Evolutionary conservation across 2,888 invertebrate genomes (phyloP).

Genomic region (Empis livida): DNA sequence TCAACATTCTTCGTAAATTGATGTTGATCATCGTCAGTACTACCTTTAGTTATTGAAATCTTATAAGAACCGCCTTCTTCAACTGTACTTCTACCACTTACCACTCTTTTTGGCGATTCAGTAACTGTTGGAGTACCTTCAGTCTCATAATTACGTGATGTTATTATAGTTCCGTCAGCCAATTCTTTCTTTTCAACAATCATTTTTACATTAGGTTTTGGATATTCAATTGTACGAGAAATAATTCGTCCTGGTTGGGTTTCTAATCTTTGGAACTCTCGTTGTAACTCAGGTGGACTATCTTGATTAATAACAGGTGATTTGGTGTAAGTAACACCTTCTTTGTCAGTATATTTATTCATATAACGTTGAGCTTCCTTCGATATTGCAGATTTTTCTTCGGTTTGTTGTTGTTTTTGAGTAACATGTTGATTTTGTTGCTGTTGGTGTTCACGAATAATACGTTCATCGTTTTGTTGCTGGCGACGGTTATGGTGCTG

Average conservation of each 20-base stretch:
- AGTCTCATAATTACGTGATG: constrained; percentile 55
- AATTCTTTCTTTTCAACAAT: constrained; percentile 52
- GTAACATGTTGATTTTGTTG: not conserved
- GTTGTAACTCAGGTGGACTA: constrained; percentile 28
- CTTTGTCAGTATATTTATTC: not conserved
- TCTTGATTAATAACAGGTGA: not conserved
- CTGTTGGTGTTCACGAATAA: not conserved
- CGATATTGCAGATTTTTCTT: constrained; percentile 13
- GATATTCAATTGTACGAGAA: constrained; percentile 46
- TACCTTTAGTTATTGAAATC: not conserved
- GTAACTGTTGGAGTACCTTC: constrained; percentile 22
- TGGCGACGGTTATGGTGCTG: not conserved
- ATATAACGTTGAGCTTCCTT: constrained; percentile 18
- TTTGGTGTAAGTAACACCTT: not conserved
- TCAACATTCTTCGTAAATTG: constrained; percentile 10
- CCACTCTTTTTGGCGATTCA: constrained; percentile 13
- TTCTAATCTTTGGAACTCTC: constrained; percentile 28
- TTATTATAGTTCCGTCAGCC: constrained; percentile 52
- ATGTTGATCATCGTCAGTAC: constrained; percentile 3
- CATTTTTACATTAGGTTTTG: constrained; percentile 52
- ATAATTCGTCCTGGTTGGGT: constrained; percentile 39
- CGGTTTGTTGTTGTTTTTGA: constrained; percentile 1
- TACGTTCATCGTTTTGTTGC: not conserved
- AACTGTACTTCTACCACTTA: not conserved
- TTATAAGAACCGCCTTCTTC: not conserved